Percentiles rank a stretch among this genome's conserved stretches.
Evolutionary conservation across 1,140 invertebrate species (phyloP).

Genomic region (Chionoecetes opilio): DNA sequence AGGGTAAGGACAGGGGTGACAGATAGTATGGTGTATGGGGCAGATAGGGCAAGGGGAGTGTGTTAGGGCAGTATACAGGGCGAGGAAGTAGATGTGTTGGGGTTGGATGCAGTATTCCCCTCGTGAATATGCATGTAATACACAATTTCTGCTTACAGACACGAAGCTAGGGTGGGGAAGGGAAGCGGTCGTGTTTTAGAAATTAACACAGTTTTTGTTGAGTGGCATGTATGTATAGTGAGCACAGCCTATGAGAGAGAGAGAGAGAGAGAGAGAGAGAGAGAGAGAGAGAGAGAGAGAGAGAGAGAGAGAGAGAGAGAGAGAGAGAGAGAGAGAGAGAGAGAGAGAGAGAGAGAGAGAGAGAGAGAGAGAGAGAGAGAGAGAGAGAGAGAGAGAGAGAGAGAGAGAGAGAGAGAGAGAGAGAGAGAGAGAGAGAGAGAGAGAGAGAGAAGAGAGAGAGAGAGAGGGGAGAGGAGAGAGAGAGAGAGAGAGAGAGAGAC

Average conservation of each 20-base stretch:
- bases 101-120: not conserved
- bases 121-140: slow-evolving; percentile 56
- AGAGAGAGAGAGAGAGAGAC: not conserved
- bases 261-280: slow-evolving; percentile 63
- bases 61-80: no score
- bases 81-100: not conserved
- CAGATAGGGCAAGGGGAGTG: no score
- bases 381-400: slow-evolving; percentile 30
- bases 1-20: no score
- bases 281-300: slow-evolving; percentile 63
- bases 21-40: no score
- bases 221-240: not conserved
- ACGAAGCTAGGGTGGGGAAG: not conserved
- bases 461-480: no score
- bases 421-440: slow-evolving; percentile 53
- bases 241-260: slow-evolving; percentile 46
- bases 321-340: slow-evolving; percentile 52
- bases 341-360: slow-evolving; percentile 22
- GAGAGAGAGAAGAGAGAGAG: no score
- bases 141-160: not conserved
- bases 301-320: slow-evolving; percentile 50
- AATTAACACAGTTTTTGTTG: not conserved
- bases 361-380: no score
- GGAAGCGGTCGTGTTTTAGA: slow-evolving; percentile 9
- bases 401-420: slow-evolving; percentile 50